Evolutionary conservation across 2,888 invertebrate genomes (phyloP), one percentile per base, ranked within the genome.

Genomic region (Nowickia ferox): DNA sequence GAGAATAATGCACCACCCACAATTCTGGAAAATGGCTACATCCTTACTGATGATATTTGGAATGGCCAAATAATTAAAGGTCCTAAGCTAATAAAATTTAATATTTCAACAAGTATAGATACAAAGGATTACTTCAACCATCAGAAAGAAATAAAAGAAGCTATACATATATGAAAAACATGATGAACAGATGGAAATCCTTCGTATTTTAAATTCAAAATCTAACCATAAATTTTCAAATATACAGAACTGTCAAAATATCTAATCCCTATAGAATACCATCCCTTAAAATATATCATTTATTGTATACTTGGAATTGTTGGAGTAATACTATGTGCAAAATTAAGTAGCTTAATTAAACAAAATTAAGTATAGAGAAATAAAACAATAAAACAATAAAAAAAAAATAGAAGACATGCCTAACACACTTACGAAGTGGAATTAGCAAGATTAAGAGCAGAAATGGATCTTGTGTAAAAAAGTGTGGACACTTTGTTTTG

Each of bases 41-140:
- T 61, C 38, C 4, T 61, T n/a, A 40, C 40, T 9, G 38, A 61
- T 61, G 9, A 42, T 17, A 42, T 61, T 61, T 57, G 15, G 57
- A 57, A 30, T 57, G 57, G 57, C 6, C 57, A 57, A 57, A 22
- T 57, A 57, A 30, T 57, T 15, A 57, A 30, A 57, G 53, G 53
- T 10, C 53, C 53, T 19, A 53, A 53, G 10, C 1, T 57, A 22
- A 57, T 30, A 0, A 15, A 57, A 15, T 57, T 30, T 57, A 57
- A 57, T 30, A 5, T n/a, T 30, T 30, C 30, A 57, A 57, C 57
- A 15, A 57, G 30, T 30, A 57, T 57, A 30, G 57, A 57, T 10
- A 9, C 13, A 30, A 57, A 30, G 4, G 9, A 57, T 5, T 57
- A 57, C 8, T 57, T 57, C 30, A 57, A 30, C 61, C 61, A 17